Percentiles rank a stretch among this genome's conserved stretches.
Conservation (phyloP, 2,888 invertebrate genomes). For the Spodoptera littoralis region DNA sequence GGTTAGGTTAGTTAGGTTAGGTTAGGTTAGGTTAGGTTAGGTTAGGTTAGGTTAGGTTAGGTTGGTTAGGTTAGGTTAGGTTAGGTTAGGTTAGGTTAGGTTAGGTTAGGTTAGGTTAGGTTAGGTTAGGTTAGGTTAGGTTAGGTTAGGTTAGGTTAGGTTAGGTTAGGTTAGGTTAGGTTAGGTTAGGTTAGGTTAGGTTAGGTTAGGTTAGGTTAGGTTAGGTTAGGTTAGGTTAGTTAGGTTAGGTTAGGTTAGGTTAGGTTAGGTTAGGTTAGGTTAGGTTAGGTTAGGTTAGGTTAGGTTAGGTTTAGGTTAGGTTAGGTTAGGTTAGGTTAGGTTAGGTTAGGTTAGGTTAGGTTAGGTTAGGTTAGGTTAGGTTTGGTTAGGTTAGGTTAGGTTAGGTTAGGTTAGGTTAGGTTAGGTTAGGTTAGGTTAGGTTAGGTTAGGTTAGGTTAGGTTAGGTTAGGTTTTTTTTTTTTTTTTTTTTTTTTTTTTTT, state of each 20-base stretch:
- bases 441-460: conserved; percentile 50
- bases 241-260: conserved; percentile 35
- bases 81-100: too few relatives aligned
- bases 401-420: conserved; percentile 52
- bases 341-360: conserved; percentile 54
- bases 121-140: too few relatives aligned
- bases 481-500: too few relatives aligned
- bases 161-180: conserved; percentile 47
- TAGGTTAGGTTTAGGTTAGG: conserved; percentile 53
- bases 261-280: conserved; percentile 49
- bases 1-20: too few relatives aligned
- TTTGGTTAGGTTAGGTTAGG: conserved; percentile 52
- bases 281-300: conserved; percentile 50
- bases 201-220: conserved; percentile 46
- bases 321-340: conserved; percentile 55
- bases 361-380: conserved; percentile 53
- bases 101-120: too few relatives aligned
- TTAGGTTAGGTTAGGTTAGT: conserved; percentile 49
- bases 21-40: too few relatives aligned
- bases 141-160: too few relatives aligned
- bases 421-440: conserved; percentile 52
- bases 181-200: conserved; percentile 46
- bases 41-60: too few relatives aligned
- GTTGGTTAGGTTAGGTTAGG: too few relatives aligned
- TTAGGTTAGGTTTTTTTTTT: too few relatives aligned